Evolutionary conservation across 2,113 vertebrate genomes (phyloP).

Genomic region (Leucopsar rothschildi): DNA sequence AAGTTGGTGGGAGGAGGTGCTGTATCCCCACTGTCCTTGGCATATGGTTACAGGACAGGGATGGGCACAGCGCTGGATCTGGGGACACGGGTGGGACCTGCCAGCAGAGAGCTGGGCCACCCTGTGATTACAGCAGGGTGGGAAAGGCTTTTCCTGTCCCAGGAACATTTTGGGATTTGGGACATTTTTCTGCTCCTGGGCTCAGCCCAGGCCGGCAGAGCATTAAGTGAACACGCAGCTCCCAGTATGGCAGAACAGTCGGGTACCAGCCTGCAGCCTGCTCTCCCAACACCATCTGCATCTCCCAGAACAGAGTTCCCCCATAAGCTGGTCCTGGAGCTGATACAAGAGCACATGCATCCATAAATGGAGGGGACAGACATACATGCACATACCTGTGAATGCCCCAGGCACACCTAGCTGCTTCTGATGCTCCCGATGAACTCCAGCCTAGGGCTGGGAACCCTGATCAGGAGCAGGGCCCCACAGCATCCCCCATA

Average conservation of each 20-base stretch:
- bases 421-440: not conserved
- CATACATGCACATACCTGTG: not conserved
- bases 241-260: fast-evolving
- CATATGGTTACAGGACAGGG: not conserved
- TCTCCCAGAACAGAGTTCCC: not conserved
- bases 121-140: slow-evolving; percentile 42
- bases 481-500: not conserved
- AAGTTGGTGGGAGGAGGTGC: not conserved
- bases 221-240: not conserved
- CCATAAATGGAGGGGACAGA: not conserved
- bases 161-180: not conserved
- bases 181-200: not conserved
- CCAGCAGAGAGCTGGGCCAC: not conserved
- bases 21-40: not conserved
- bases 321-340: not conserved
- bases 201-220: not conserved
- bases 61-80: not conserved
- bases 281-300: not conserved
- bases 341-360: not conserved
- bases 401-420: not conserved
- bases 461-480: not conserved
- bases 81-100: not conserved
- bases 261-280: not conserved
- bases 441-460: not conserved
- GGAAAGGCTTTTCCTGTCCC: slow-evolving; percentile 23